A percentile compares a stretch with the other conserved stretches of the same genome.
Conservation (phyloP, 2,113 vertebrate species). For the Psophia crepitans region DNA sequence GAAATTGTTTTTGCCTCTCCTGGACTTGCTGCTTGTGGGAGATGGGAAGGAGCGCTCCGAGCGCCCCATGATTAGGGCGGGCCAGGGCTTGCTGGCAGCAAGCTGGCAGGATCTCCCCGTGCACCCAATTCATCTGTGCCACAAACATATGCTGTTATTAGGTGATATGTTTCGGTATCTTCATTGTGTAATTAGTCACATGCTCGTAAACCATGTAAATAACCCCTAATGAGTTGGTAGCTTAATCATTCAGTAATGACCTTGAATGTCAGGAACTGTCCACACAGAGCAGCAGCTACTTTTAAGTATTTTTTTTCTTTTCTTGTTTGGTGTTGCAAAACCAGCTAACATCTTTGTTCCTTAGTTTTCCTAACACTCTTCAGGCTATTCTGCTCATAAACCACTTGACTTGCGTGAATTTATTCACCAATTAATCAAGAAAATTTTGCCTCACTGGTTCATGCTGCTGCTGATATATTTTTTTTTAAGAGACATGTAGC, state of each 20-base stretch:
- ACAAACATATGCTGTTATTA: constrained; percentile 10
- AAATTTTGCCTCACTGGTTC: neutral
- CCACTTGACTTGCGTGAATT: neutral
- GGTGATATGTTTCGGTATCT: constrained; percentile 43
- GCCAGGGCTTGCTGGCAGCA: constrained; percentile 8
- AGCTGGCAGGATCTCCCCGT: neutral
- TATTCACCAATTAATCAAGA: neutral
- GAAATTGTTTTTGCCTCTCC: neutral
- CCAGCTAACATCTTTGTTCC: neutral
- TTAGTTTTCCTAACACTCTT: neutral
- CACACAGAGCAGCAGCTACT: neutral
- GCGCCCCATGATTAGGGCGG: neutral
- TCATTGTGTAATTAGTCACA: constrained; percentile 56
- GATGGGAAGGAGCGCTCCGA: neutral
- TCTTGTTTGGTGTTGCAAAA: neutral
- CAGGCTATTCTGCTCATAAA: neutral
- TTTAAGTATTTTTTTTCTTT: neutral
- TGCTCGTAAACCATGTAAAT: constrained; percentile 52
- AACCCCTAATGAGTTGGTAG: constrained; percentile 18
- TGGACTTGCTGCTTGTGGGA: neutral
- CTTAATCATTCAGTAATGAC: constrained; percentile 31
- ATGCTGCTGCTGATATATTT: neutral
- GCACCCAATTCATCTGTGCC: neutral
- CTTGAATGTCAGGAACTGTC: constrained; percentile 2
- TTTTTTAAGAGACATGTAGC: neutral